Percentiles rank a stretch among this genome's conserved stretches.
These are phyloP conservation scores for Amorpha juglandis DNA, from an alignment of 2,888 invertebrate genomes.

Conservation along the genomic window DNA sequence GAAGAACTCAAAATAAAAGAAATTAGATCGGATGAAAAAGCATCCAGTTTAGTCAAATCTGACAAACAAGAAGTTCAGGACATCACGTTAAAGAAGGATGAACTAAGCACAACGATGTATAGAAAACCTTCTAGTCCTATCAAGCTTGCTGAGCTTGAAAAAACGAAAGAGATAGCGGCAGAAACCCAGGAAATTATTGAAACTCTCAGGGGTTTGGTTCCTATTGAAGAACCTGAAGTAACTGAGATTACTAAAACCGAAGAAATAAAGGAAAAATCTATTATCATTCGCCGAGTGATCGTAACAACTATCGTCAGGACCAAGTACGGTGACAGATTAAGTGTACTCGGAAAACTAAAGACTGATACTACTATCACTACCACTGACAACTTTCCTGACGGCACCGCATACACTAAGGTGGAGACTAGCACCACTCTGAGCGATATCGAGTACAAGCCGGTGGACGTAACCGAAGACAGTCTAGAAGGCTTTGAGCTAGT, in stretches of 20 bases:
- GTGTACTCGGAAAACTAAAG: constrained; percentile 55
- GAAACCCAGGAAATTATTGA: constrained; percentile 35
- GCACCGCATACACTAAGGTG: constrained; percentile 42
- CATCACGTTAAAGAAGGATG: not conserved
- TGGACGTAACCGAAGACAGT: not conserved
- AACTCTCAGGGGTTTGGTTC: constrained; percentile 40
- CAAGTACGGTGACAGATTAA: constrained; percentile 47
- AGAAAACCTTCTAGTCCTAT: too few relatives aligned
- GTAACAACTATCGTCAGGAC: constrained; percentile 48
- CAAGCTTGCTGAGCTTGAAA: too few relatives aligned
- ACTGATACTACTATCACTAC: constrained; percentile 57
- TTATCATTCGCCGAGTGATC: constrained; percentile 44
- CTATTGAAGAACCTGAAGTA: constrained; percentile 45
- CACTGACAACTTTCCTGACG: constrained; percentile 64
- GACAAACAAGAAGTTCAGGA: constrained; percentile 18
- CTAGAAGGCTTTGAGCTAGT: constrained; percentile 49
- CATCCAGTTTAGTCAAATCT: constrained; percentile 18
- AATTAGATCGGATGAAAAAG: not conserved
- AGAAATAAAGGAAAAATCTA: constrained; percentile 46
- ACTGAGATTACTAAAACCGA: constrained; percentile 41
- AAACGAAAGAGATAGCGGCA: not conserved
- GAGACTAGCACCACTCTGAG: constrained; percentile 7
- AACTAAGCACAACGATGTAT: not conserved
- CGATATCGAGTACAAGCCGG: not conserved
- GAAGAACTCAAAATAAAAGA: constrained; percentile 13